Percentiles rank a stretch among this genome's conserved stretches.
phyloP scores from a whole-genome alignment of 2,888 invertebrate species.

The Petrolisthes manimaculis region DNA sequence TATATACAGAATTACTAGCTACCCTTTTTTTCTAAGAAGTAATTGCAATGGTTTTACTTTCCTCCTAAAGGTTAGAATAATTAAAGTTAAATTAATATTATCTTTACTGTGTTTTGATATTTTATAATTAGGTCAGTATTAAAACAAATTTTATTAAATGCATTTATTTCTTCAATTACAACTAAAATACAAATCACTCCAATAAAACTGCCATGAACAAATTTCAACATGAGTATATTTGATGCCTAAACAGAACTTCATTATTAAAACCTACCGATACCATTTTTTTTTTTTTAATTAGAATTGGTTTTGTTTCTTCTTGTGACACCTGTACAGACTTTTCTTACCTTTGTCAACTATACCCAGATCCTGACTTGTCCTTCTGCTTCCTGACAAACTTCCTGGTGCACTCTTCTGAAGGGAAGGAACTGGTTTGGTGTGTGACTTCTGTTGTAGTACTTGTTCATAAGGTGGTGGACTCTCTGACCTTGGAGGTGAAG shows the following conservation, averaged over 20 bases:
- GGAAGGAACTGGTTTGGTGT: background rate
- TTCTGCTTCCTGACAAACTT: slow-evolving; percentile 35
- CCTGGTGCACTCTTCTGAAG: slow-evolving; percentile 30
- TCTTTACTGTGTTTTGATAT: no score
- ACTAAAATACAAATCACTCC: background rate
- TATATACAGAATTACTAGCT: no score
- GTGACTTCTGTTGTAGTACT: background rate
- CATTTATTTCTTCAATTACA: background rate
- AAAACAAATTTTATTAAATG: background rate
- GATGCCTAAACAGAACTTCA: no score
- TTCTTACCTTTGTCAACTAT: background rate
- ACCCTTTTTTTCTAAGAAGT: no score
- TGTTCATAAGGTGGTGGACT: slow-evolving; percentile 6
- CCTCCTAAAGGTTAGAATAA: no score
- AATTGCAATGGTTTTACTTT: no score
- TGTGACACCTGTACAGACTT: background rate
- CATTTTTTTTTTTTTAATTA: background rate
- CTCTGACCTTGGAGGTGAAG: background rate
- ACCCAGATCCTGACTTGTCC: slow-evolving; percentile 37
- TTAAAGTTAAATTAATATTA: no score
- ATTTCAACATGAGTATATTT: no score
- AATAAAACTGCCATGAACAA: no score
- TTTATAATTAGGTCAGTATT: background rate
- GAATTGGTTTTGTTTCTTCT: background rate
- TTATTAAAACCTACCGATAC: background rate